Evolutionary conservation across 64 coral and sea anemone genomes (phyloP).

Genomic region (Montipora efflorescens): DNA sequence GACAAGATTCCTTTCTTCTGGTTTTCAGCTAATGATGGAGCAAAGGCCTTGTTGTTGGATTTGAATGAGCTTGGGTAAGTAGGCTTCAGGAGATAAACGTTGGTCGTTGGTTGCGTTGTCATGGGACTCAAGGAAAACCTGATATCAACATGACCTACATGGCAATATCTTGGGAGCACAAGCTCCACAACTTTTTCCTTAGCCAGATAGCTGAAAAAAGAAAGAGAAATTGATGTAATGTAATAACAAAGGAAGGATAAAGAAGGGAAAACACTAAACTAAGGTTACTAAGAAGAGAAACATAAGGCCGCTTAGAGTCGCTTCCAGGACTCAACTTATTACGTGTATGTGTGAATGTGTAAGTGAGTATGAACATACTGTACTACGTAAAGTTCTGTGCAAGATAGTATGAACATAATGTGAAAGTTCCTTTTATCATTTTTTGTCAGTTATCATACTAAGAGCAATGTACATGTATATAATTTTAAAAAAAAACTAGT

Average conservation of each 20-base stretch:
- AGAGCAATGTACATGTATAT: too few species aligned
- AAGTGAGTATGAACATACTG: too few species aligned
- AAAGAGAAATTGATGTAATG: not conserved
- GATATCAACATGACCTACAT: constrained; percentile 95
- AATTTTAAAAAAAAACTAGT: too few species aligned
- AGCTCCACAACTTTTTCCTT: constrained; percentile 92
- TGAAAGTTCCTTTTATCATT: too few species aligned
- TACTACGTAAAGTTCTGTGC: too few species aligned
- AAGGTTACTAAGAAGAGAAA: not conserved
- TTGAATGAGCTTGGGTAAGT: constrained; percentile 66
- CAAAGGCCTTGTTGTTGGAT: not conserved
- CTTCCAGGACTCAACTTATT: too few species aligned
- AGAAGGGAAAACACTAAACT: not conserved
- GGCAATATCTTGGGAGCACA: constrained; percentile 89
- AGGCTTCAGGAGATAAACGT: constrained; percentile 81
- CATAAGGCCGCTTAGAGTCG: too few species aligned
- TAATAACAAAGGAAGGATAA: not conserved
- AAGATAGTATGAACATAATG: too few species aligned
- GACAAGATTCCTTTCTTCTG: constrained; percentile 64
- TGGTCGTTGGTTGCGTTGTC: constrained; percentile 61
- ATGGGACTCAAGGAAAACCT: constrained; percentile 88
- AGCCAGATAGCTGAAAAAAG: constrained; percentile 56
- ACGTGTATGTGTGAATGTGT: too few species aligned
- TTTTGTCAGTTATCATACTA: too few species aligned
- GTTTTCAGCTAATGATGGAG: not conserved